These are phyloP conservation scores for Hirudinaria manillensis DNA, from an alignment of 2,888 invertebrate genomes.

Conservation along the genomic window DNA sequence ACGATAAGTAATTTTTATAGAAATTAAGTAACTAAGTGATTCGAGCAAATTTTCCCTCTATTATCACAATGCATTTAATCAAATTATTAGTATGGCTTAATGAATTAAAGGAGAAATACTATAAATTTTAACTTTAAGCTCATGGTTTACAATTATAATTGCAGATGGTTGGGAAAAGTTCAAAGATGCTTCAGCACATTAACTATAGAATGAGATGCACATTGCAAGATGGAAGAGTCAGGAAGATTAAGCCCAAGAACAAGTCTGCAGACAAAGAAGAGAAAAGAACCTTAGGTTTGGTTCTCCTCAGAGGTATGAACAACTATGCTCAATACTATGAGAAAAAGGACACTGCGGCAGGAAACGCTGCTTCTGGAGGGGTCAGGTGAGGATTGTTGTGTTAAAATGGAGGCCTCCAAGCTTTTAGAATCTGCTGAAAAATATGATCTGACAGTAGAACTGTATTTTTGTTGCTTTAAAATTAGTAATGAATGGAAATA, in stretches of 20 bases:
- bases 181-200: conserved; percentile 68
- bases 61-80: too few species aligned
- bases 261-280: conserved; percentile 73
- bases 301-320: conserved; percentile 85
- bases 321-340: conserved; percentile 90
- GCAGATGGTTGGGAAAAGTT: conserved; percentile 48
- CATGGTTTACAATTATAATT: conserved; percentile 13
- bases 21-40: too few species aligned
- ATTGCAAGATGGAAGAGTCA: conserved; percentile 89
- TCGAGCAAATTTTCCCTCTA: too few species aligned
- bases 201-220: conserved; percentile 94
- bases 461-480: background rate
- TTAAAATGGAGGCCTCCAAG: background rate
- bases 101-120: too few species aligned
- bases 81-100: too few species aligned
- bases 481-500: background rate
- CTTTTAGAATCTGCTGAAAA: background rate
- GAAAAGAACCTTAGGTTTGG: conserved; percentile 89
- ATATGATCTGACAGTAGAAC: background rate
- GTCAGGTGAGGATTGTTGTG: conserved; percentile 57
- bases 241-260: conserved; percentile 89
- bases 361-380: conserved; percentile 88
- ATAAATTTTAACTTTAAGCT: background rate
- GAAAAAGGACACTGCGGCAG: conserved; percentile 89
- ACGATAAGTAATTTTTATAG: too few species aligned